Base-by-base conservation (phyloP, 2,888 invertebrate species). In the Uloborus plumipes region DNA sequence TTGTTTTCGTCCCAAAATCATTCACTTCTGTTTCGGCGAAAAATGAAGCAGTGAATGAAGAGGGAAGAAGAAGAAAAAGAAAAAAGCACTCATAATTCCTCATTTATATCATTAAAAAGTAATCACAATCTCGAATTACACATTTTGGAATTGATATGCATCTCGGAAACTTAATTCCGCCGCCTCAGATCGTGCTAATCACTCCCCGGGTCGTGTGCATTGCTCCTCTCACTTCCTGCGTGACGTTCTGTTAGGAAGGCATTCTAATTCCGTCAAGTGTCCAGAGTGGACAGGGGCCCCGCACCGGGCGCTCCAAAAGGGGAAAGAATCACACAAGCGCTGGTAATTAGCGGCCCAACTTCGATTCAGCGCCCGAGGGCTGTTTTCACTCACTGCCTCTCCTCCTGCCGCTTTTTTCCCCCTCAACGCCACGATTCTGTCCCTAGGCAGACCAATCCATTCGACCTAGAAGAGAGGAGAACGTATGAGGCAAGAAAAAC, bases 261-360 rank as follows among this genome's bases (percentile, higher is more conserved):
- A 77, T 58, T 58, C 70, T 69, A 64, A 62, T 39, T 77, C 70
- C 66, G 49, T 72, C 65, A 31, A 59, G 58, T 64, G 61, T 55
- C 39, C 62, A 11, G 39, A 66, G 51, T 51, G 70, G 62, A 69
- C 64, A 55, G 73, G 67, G 79, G 79, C 67, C 79, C 69, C 66
- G 47, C 67, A 53, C 62, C 22, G 72, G 78, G 51, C n/a, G n/a
- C 20, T 59, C 53, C 47, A 26, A 53, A 65, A 69, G 67, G 58
- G 51, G 61, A 53, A 61, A 69, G 61, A 69, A 26, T n/a, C n/a
- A 64, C 71, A 66, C 79, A 73, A 73, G 69, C 79, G 79, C 61
- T n/a, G 79, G 67, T 73, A 80, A 80, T 80, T 80, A 80, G 79
- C 69, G 66, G 78, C 78, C 72, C 78, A 79, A 72, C 72, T 79